phyloP scores from a whole-genome alignment of 2,797 vertebrate species.

The Trematomus bernacchii region DNA sequence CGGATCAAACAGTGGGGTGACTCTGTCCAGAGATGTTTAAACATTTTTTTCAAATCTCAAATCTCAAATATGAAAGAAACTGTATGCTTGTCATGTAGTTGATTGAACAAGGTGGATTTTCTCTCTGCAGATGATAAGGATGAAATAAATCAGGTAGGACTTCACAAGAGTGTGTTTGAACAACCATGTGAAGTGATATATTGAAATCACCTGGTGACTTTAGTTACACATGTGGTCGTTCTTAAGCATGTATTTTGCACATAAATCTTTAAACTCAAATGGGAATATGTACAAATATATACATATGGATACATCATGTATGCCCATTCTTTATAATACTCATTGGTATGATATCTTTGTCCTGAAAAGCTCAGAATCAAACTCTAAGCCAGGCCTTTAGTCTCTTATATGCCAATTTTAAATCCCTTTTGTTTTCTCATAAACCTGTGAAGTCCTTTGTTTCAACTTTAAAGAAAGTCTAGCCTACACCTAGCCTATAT shows the following conservation, averaged over 20 bases:
- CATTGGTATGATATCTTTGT: slow-evolving; percentile 14
- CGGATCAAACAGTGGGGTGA: slow-evolving; percentile 4
- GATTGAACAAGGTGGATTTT: neutral
- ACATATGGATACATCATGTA: slow-evolving; percentile 34
- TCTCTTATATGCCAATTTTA: neutral
- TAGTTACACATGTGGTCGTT: slow-evolving; percentile 16
- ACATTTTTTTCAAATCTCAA: slow-evolving; percentile 10
- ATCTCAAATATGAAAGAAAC: slow-evolving; percentile 22
- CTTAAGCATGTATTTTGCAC: slow-evolving; percentile 45
- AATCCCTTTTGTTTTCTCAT: neutral
- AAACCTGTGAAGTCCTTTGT: slow-evolving; percentile 12
- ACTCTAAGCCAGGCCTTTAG: neutral
- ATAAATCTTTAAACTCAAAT: slow-evolving; percentile 42
- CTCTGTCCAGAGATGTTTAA: slow-evolving; percentile 28
- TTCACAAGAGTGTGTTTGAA: slow-evolving; percentile 32
- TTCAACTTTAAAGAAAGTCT: neutral
- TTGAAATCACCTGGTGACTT: slow-evolving; percentile 37
- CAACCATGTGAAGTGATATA: slow-evolving; percentile 27
- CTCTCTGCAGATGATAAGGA: neutral
- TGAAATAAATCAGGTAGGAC: slow-evolving; percentile 16
- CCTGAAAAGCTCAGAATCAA: neutral
- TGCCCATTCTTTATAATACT: slow-evolving; percentile 19
- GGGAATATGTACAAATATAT: slow-evolving; percentile 43
- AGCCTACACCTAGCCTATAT: neutral
- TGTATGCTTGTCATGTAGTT: neutral